Evolutionary conservation across 2,113 vertebrate genomes (phyloP).

Genomic region (Natator depressus): DNA sequence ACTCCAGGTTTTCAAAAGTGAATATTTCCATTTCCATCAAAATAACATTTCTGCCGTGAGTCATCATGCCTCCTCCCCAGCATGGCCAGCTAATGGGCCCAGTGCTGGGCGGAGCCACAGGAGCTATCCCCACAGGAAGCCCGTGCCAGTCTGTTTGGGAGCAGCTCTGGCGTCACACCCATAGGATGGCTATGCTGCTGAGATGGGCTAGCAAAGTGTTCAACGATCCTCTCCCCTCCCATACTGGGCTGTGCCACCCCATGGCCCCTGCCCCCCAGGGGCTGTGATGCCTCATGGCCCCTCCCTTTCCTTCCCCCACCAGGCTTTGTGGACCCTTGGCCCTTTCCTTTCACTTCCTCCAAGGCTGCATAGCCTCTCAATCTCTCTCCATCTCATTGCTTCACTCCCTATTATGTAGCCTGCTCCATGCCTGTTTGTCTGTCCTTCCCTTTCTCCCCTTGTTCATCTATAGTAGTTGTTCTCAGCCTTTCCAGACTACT

Average conservation of each 20-base stretch:
- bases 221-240: rapidly evolving
- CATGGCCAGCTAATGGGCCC: neutral
- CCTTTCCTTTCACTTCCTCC: neutral
- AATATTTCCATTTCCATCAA: constrained; percentile 84
- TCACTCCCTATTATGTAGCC: neutral
- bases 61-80: constrained; percentile 60
- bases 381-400: neutral
- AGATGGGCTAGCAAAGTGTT: rapidly evolving
- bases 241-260: rapidly evolving
- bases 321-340: neutral
- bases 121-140: rapidly evolving
- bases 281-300: neutral
- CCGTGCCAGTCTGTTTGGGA: rapidly evolving
- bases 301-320: rapidly evolving
- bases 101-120: neutral
- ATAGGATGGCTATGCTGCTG: rapidly evolving
- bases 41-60: constrained; percentile 81
- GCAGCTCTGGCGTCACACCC: rapidly evolving
- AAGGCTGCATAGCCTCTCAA: neutral
- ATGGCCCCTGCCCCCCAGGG: neutral
- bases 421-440: rapidly evolving
- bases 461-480: neutral
- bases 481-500: too few species aligned
- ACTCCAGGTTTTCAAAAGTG: constrained; percentile 77
- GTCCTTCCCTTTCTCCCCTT: rapidly evolving